Base-by-base conservation (phyloP, 2,797 vertebrate species). In the Morus bassanus region DNA sequence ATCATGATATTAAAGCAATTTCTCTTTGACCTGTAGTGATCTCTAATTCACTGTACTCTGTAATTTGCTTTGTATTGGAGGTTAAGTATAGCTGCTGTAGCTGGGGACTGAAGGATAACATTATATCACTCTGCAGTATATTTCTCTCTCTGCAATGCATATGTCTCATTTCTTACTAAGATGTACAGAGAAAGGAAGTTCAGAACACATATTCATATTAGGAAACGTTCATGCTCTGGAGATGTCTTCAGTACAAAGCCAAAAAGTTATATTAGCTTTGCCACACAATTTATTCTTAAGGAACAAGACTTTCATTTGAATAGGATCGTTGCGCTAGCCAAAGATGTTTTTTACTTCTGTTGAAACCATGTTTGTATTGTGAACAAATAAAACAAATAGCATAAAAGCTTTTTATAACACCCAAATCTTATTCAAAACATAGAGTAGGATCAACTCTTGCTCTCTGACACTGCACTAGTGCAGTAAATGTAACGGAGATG, bases 1-100 rank as follows among this genome's bases (percentile, higher is more conserved):
- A 75, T 85, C 78, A 81, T 6, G 54, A 94, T 76, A 91, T 93
- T 91, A 95, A 85, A 93, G 86, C 19, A 88, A 94, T 96, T 96
- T 96, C 87, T 95, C 81, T 92, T 69, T 92, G 85, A 91, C 94
- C 95, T 39, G 1, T 60, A 56, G 76, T 73, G 93, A 91, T 89
- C 81, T 81, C 87, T 91, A 75, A 96, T 88, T 93, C 93, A 94
- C 87, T 69, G 72, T 65, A 88, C 89, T 88, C 84, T 88, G 72
- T 79, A 95, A 92, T 94, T 93, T 94, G 59, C 63, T 88, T 84
- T 84, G 76, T 83, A 61, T 23, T 76, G 89, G 69, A 88, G 74
- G 69, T 77, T 85, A 87, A 85, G 68, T 43, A 72, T 8, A 93
- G 84, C 56, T 77, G 83, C 72, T 83, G 54, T 39, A 41, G 86